A percentile compares a stretch with the other conserved stretches of the same genome.
These are phyloP conservation scores for Mionectes macconnelli DNA, from an alignment of 2,113 vertebrate genomes.

Conservation along the genomic window DNA sequence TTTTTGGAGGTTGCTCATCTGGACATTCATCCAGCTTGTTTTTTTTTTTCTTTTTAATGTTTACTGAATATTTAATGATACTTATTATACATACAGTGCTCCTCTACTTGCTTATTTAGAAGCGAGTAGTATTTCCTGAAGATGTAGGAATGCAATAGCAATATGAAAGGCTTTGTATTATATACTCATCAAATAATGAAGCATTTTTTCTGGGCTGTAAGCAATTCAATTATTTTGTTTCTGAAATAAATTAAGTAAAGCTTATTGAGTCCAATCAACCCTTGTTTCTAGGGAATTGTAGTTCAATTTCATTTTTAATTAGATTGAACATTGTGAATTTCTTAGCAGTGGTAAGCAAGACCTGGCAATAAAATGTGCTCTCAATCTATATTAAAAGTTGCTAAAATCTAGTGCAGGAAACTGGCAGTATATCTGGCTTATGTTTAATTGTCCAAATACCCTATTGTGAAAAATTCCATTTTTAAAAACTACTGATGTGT, in stretches of 20 bases:
- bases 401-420: constrained; percentile 62
- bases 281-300: constrained; percentile 75
- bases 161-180: constrained; percentile 11
- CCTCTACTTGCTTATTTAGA: neutral
- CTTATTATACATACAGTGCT: neutral
- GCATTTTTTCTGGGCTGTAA: constrained; percentile 55
- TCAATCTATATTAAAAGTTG: constrained; percentile 74
- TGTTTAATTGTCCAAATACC: constrained; percentile 69
- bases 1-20: constrained; percentile 6
- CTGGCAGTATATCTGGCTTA: constrained; percentile 58
- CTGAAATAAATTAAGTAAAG: constrained; percentile 78
- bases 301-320: constrained; percentile 84
- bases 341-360: constrained; percentile 72
- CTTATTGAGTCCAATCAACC: constrained; percentile 71
- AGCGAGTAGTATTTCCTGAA: neutral
- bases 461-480: constrained; percentile 55
- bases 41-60: neutral
- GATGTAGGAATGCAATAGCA: neutral
- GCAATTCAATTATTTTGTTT: constrained; percentile 77
- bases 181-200: constrained; percentile 54
- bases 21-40: neutral
- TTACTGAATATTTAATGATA: constrained; percentile 29
- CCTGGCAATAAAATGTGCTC: constrained; percentile 70
- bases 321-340: constrained; percentile 73
- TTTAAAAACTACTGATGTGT: constrained; percentile 55